These are phyloP conservation scores for Siderastrea siderea DNA, from an alignment of 92 coral and sea anemone species.

Conservation along the genomic window DNA sequence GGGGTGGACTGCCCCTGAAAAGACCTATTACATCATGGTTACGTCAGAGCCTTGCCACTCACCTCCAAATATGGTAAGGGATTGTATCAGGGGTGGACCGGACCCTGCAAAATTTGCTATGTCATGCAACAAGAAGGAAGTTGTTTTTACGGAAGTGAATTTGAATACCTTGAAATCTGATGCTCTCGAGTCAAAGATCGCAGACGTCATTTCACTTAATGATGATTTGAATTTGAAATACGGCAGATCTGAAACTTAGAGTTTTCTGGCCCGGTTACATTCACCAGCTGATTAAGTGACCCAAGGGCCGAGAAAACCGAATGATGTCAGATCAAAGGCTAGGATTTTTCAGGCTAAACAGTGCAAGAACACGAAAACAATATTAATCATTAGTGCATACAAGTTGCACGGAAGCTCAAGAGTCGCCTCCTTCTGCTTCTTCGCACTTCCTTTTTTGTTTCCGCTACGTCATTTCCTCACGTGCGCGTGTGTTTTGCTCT, in stretches of 20 bases:
- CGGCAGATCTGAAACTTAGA: no score
- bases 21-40: constrained; percentile 87
- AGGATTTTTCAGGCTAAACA: no score
- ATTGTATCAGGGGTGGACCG: constrained; percentile 1
- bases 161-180: background rate
- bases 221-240: no score
- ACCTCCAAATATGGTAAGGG: constrained; percentile 60
- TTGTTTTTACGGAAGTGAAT: background rate
- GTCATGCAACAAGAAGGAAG: background rate
- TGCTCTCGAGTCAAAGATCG: no score
- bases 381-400: no score
- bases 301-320: no score
- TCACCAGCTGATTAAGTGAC: no score
- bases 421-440: no score
- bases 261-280: no score
- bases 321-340: no score
- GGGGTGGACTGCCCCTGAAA: constrained; percentile 85
- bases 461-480: background rate
- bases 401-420: background rate
- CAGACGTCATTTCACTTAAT: no score
- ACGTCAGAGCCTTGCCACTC: constrained; percentile 89
- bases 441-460: background rate
- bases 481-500: background rate
- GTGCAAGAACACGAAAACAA: no score
- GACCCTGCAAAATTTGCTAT: background rate